Percentiles rank a stretch among this genome's conserved stretches.
These are phyloP conservation scores for Phyllotis vaccarum DNA, from an alignment of 2,797 vertebrate species.

Conservation along the genomic window DNA sequence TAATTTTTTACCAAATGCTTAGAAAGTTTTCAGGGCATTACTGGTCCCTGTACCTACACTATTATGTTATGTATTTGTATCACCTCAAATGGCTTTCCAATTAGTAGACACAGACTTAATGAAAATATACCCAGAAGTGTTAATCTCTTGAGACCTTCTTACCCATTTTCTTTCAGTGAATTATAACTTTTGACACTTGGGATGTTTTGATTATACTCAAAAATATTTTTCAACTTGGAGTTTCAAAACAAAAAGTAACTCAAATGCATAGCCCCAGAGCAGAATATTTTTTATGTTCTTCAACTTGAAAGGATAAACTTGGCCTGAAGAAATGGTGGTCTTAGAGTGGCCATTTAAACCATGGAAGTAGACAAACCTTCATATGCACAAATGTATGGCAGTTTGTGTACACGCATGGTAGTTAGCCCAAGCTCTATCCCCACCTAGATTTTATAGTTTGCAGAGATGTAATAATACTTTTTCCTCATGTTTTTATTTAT, in stretches of 20 bases:
- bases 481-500: too few relatives aligned
- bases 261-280: neutral
- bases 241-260: neutral
- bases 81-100: neutral
- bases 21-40: neutral
- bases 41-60: neutral
- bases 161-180: neutral
- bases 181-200: neutral
- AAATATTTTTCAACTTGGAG: neutral
- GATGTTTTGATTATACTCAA: neutral
- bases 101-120: neutral
- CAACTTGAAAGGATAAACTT: neutral
- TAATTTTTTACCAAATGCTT: neutral
- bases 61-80: neutral
- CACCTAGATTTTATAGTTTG: neutral
- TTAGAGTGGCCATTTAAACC: neutral
- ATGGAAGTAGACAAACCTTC: neutral
- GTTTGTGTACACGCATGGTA: too few relatives aligned
- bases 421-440: neutral
- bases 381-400: neutral
- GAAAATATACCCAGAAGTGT: neutral
- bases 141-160: neutral
- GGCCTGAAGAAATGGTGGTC: neutral
- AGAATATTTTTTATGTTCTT: neutral
- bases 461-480: neutral